Base-by-base conservation (phyloP, 1,140 invertebrate genomes). In the Drosophila elegans region DNA sequence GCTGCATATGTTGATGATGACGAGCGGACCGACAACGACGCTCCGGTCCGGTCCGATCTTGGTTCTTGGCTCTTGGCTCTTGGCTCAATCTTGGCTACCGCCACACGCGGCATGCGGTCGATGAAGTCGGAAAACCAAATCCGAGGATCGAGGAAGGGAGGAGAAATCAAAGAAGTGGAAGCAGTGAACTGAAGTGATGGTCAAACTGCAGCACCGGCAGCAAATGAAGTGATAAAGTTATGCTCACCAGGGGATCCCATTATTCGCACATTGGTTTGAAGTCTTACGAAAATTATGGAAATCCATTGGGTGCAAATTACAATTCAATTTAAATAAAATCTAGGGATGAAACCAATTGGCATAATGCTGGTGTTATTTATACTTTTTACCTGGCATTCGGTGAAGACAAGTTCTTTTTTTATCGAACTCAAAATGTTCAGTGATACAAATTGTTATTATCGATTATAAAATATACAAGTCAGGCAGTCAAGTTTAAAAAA, bases 181-280 rank as follows among this genome's bases (percentile, higher is more conserved):
- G 67, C 67, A 57, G 51, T 69, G 80, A 77, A 76, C 67, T 55
- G 56, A 89, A 83, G 83, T 89, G 83, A 74, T 88, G 84, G 80
- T 80, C 85, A 90, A 88, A 84, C 78, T 83, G 84, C 79, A 81
- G 42, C 52, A 66, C 29, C 73, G 62, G 67, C 73, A 83, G 84
- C 84, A 83, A 89, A 89, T 89, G 84, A 89, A 89, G 84, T 89
- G 84, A 89, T 89, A 89, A 89, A 89, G 84, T 83, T 89, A 76
- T 79, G 85, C 85, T 78, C 85, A 64, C 74, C 85, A 57, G 85
- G 77, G 80, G 80, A 80, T 53, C 53, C 60, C 72, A 75, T 53
- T 42, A 51, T 21, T 36, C 10, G 57, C 13, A 71, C 75, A 71
- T 12, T 78, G 74, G 11, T 36, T 5, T 13, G 10, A 7, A 1